Percentiles rank a stretch among this genome's conserved stretches.
These are phyloP conservation scores for Drosophila fulvimacula DNA, from an alignment of 2,888 invertebrate species.

Conservation along the genomic window DNA sequence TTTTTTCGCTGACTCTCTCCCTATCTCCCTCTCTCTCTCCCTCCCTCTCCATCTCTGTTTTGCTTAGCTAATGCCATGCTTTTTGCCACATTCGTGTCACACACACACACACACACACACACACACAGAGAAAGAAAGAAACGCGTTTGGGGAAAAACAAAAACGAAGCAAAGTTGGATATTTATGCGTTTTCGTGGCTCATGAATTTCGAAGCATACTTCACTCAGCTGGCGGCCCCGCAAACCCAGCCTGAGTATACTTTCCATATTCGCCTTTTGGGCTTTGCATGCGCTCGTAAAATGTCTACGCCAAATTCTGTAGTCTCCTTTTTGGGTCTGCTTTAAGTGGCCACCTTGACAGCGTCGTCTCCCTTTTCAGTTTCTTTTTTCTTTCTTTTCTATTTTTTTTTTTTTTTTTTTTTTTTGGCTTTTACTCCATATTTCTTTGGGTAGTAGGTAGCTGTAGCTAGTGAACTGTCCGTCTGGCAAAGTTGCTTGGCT, in stretches of 20 bases:
- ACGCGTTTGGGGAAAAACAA: conserved; percentile 23
- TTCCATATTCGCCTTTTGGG: conserved; percentile 54
- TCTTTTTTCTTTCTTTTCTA: neutral
- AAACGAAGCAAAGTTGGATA: conserved; percentile 57
- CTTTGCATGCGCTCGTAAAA: conserved; percentile 74
- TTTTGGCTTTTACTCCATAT: conserved; percentile 14
- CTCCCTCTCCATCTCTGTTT: conserved; percentile 17
- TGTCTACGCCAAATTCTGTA: conserved; percentile 50
- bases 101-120: conserved; percentile 30
- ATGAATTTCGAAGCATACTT: conserved; percentile 76
- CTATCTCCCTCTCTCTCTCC: neutral
- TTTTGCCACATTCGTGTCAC: conserved; percentile 68
- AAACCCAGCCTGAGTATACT: conserved; percentile 19
- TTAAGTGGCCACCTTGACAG: conserved; percentile 45
- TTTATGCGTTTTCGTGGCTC: conserved; percentile 79
- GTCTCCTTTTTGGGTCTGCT: conserved; percentile 52
- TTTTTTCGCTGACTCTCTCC: conserved; percentile 21
- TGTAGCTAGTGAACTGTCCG: neutral
- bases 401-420: neutral
- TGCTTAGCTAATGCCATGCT: conserved; percentile 62
- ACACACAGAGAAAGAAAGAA: conserved; percentile 12
- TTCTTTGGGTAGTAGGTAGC: neutral
- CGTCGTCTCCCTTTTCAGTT: conserved; percentile 5
- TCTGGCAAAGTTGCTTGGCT: neutral
- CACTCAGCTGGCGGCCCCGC: conserved; percentile 53